Conservation (phyloP, 2,888 invertebrate genomes). For the Blomia tropicalis region DNA sequence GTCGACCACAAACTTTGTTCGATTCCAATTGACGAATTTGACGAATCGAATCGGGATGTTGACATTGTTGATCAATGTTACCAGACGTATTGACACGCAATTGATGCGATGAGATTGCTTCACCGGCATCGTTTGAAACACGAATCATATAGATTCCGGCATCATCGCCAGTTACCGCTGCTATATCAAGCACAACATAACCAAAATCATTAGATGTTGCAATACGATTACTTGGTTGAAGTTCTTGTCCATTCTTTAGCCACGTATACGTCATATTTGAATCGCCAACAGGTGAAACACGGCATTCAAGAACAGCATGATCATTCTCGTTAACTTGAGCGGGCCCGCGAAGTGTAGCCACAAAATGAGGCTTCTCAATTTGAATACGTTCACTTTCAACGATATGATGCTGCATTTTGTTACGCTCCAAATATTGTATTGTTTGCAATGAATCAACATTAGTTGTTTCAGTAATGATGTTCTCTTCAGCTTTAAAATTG, state of each 20-base stretch:
- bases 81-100: slow-evolving; percentile 66
- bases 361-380: slow-evolving; percentile 76
- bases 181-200: slow-evolving; percentile 79
- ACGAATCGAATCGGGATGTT: slow-evolving; percentile 80
- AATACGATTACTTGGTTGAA: slow-evolving; percentile 64
- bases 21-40: slow-evolving; percentile 69
- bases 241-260: slow-evolving; percentile 78
- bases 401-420: slow-evolving; percentile 39
- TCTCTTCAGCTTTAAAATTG: background rate
- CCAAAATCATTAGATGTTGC: slow-evolving; percentile 88
- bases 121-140: slow-evolving; percentile 80
- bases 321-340: slow-evolving; percentile 72
- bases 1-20: slow-evolving; percentile 28
- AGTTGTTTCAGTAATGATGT: slow-evolving; percentile 72
- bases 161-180: slow-evolving; percentile 75
- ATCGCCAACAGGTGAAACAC: slow-evolving; percentile 78
- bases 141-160: slow-evolving; percentile 73
- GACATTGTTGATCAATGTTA: slow-evolving; percentile 41
- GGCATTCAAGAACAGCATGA: slow-evolving; percentile 93
- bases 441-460: slow-evolving; percentile 81
- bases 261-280: slow-evolving; percentile 86
- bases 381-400: slow-evolving; percentile 45
- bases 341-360: slow-evolving; percentile 65
- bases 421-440: slow-evolving; percentile 73
- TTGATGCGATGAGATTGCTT: slow-evolving; percentile 77